These are phyloP conservation scores for Chydorus sphaericus DNA, from an alignment of 2,888 invertebrate species.

Conservation along the genomic window DNA sequence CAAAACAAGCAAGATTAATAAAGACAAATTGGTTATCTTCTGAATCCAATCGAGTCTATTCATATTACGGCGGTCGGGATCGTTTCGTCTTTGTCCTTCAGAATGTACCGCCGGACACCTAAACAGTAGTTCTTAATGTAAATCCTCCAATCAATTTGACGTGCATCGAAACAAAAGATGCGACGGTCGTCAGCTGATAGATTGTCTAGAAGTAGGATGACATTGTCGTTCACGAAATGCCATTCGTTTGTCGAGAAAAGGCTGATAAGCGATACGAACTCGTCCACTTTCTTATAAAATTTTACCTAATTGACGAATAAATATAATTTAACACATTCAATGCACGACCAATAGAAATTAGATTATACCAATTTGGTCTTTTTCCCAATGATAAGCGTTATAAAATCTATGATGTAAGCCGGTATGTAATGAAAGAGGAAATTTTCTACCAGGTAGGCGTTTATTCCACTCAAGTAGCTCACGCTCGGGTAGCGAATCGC, in stretches of 20 bases:
- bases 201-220: slow-evolving; percentile 47
- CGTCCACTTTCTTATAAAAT: slow-evolving; percentile 68
- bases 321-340: too few relatives aligned
- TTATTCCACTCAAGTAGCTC: slow-evolving; percentile 53
- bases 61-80: slow-evolving; percentile 60
- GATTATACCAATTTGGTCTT: slow-evolving; percentile 65
- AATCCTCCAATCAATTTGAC: slow-evolving; percentile 72
- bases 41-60: too few relatives aligned
- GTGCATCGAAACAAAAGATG: slow-evolving; percentile 72
- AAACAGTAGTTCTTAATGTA: slow-evolving; percentile 82
- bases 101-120: slow-evolving; percentile 77
- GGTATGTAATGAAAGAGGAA: slow-evolving; percentile 76
- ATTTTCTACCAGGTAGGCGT: slow-evolving; percentile 56
- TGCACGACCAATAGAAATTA: too few relatives aligned
- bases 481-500: slow-evolving; percentile 76
- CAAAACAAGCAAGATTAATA: too few relatives aligned
- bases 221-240: slow-evolving; percentile 77
- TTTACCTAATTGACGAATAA: too few relatives aligned
- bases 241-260: slow-evolving; percentile 87
- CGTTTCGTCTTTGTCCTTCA: slow-evolving; percentile 71
- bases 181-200: slow-evolving; percentile 51
- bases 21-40: too few relatives aligned
- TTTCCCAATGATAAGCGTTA: slow-evolving; percentile 58
- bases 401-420: slow-evolving; percentile 67
- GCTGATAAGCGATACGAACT: slow-evolving; percentile 71